A percentile compares a stretch with the other conserved stretches of the same genome.
Conservation (phyloP, 1,140 invertebrate species). For the Leptinotarsa lineolata region DNA sequence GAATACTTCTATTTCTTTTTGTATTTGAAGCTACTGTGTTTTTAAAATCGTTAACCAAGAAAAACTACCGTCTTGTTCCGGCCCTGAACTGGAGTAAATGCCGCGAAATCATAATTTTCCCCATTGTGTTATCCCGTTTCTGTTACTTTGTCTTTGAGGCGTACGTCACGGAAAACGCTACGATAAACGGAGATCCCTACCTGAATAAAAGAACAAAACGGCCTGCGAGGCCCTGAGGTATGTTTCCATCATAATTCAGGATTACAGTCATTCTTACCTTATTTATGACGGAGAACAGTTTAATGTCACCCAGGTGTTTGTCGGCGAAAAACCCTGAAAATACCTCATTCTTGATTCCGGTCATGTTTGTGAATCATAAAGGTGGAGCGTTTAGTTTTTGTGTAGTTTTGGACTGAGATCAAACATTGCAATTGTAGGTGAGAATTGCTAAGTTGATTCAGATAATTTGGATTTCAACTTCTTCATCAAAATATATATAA, state of each 20-base stretch:
- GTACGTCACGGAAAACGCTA: neutral
- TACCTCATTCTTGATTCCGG: neutral
- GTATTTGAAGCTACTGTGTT: no score
- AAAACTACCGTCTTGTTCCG: no score
- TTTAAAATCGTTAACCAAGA: no score
- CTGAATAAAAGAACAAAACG: constrained; percentile 6
- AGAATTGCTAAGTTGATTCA: no score
- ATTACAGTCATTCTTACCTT: constrained; percentile 21
- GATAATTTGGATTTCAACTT: no score
- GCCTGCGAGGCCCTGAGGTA: constrained; percentile 1
- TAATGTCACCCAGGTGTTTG: constrained; percentile 20
- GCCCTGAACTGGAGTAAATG: no score
- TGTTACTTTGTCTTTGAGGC: neutral
- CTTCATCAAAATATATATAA: no score
- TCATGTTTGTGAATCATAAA: neutral
- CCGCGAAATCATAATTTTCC: neutral
- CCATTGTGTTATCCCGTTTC: neutral
- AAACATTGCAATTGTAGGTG: no score
- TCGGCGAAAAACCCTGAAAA: neutral
- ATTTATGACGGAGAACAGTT: constrained; percentile 18
- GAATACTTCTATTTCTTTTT: no score
- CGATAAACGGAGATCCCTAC: neutral
- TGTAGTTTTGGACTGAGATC: no score
- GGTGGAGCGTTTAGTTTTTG: neutral
- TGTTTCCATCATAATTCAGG: constrained; percentile 24